phyloP scores from a whole-genome alignment of 2,888 invertebrate species.

The Exephanes ischioxanthus region DNA sequence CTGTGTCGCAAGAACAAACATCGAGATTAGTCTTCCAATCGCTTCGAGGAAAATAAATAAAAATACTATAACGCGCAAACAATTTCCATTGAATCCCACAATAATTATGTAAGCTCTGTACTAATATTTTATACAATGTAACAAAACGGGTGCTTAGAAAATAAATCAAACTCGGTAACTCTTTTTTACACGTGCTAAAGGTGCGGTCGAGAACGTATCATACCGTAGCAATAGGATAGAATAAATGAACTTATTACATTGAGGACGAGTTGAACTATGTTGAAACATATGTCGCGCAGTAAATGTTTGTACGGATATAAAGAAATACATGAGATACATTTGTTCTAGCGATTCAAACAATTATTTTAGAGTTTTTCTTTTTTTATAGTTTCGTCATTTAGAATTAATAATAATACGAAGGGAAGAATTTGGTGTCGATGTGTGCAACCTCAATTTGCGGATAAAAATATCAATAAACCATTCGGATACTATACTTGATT shows the following conservation, averaged over 20 bases:
- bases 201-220: conserved; percentile 24
- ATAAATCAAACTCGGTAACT: conserved; percentile 43
- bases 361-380: conserved; percentile 24
- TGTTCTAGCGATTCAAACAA: not conserved
- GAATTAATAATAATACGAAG: conserved; percentile 46
- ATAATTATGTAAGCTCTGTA: conserved; percentile 34
- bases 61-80: conserved; percentile 6
- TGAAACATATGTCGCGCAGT: not conserved
- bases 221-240: conserved; percentile 27
- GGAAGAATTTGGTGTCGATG: conserved; percentile 38
- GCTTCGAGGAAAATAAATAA: conserved; percentile 23
- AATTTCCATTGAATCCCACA: conserved; percentile 23
- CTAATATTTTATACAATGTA: conserved; percentile 20
- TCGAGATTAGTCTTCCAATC: conserved; percentile 55
- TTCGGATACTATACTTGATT: conserved; percentile 42
- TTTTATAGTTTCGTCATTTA: conserved; percentile 32
- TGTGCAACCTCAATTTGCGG: conserved; percentile 25
- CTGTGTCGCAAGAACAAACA: conserved; percentile 29
- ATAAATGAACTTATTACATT: not conserved
- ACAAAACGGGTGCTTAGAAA: conserved; percentile 55
- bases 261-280: not conserved
- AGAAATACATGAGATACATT: not conserved
- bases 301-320: not conserved
- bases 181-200: not conserved
- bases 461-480: conserved; percentile 58